Conservation (phyloP, 1,140 invertebrate species). For the Oncopodura yosiiana region DNA sequence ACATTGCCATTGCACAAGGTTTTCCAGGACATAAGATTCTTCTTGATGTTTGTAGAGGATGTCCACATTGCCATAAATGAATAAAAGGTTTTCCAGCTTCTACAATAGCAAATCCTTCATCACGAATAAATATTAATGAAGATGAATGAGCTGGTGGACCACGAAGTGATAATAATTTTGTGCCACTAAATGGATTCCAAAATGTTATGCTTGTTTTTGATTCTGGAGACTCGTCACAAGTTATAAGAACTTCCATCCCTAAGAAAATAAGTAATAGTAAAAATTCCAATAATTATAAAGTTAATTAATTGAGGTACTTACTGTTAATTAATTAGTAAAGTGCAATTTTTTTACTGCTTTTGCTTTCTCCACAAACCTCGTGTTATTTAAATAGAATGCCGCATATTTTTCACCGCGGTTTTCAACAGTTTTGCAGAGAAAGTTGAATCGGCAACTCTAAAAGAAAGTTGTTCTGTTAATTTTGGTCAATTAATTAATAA, state of each 20-base stretch:
- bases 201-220: conserved; percentile 24
- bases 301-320: neutral
- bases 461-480: too few species aligned
- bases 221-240: conserved; percentile 12
- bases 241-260: conserved; percentile 27
- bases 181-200: conserved; percentile 29
- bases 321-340: neutral
- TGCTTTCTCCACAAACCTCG: too few species aligned
- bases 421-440: too few species aligned
- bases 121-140: conserved; percentile 19
- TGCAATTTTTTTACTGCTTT: too few species aligned
- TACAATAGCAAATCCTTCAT: conserved; percentile 26
- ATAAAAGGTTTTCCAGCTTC: conserved; percentile 32
- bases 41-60: conserved; percentile 24
- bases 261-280: neutral
- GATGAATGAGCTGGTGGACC: conserved; percentile 21
- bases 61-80: conserved; percentile 32
- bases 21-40: conserved; percentile 67
- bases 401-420: too few species aligned
- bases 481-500: too few species aligned
- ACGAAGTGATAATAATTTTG: conserved; percentile 26
- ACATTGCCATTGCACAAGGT: conserved; percentile 55
- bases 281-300: neutral
- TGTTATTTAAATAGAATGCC: too few species aligned
- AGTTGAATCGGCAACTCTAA: too few species aligned